Evolutionary conservation across 2,797 vertebrate species (phyloP), one percentile per base, ranked within the genome.

Genomic region (Phataginus tetradactyla): DNA sequence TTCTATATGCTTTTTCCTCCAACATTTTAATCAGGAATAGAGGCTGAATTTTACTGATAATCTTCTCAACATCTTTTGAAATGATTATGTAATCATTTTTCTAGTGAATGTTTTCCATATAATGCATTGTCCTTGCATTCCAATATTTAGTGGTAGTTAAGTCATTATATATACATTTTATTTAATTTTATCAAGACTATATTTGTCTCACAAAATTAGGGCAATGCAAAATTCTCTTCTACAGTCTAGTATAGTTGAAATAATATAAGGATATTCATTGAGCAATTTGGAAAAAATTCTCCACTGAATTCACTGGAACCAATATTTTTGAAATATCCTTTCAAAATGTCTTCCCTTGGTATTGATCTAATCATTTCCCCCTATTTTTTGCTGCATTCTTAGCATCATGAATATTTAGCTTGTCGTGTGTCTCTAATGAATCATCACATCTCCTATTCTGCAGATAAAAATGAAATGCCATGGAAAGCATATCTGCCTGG

Each of bases 31-130:
- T 89, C 71, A 75, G n/a, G 11, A 95, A n/a, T 51, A 72, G 61
- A 86, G 23, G 4, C 32, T 80, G 39, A 86, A 75, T 79, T 83
- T 91, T 74, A 29, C 34, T 37, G 37, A 45, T 55, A 74, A 32
- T 15, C 4, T 90, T 80, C 32, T 92, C 55, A 77, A 49, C 8
- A 51, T 81, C 34, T 88, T 90, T 81, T 51, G 23, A 78, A 92
- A 84, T 71, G 61, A 78, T 42, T 71, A 42, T 25, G 64, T 85
- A 49, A 45, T 96, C 32, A 86, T 86, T 88, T 86, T 69, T 75
- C 32, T 64, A 59, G 75, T 87, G 57, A 49, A 66, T n/a, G 3
- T 91, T 91, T 90, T 91, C 37, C 49, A 39, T 81, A 23, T 42
- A 53, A 71, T 53, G 27, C 12, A 59, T 4, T 45, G 3, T 59